phyloP scores from a whole-genome alignment of 2,888 invertebrate genomes.

The Machimus rusticus region DNA sequence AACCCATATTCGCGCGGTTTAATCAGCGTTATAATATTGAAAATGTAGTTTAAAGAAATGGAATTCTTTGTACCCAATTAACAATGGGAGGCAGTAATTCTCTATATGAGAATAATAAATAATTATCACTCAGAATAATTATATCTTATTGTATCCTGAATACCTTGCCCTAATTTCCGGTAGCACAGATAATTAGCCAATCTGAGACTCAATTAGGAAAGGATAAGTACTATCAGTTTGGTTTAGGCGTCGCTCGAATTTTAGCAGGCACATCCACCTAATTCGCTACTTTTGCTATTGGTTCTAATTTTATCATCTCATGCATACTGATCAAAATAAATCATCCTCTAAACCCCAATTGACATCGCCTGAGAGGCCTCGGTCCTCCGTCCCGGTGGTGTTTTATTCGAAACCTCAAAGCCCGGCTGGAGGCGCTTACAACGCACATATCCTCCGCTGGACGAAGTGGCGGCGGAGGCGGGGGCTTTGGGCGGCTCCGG shows the following conservation, averaged over 20 bases:
- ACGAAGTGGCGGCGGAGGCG: not conserved
- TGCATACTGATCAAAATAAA: slow-evolving; percentile 4
- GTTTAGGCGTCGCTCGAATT: not conserved
- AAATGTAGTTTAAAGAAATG: too few species aligned
- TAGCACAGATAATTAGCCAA: not conserved
- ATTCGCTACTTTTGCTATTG: not conserved
- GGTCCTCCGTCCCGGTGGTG: not conserved
- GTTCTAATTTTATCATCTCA: not conserved
- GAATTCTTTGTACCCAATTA: too few species aligned
- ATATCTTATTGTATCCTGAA: not conserved
- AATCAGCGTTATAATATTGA: too few species aligned
- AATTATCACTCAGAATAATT: not conserved
- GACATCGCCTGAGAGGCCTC: not conserved
- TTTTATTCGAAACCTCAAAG: not conserved
- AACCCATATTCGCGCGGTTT: too few species aligned
- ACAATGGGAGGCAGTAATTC: too few species aligned
- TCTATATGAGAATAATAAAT: too few species aligned
- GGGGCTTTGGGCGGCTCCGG: not conserved
- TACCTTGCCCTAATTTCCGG: not conserved
- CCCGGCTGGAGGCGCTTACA: not conserved
- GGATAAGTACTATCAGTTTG: not conserved
- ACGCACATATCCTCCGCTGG: not conserved
- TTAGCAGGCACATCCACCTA: not conserved
- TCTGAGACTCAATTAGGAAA: not conserved
- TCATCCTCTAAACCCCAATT: slow-evolving; percentile 1